Percentiles rank a stretch among this genome's conserved stretches.
Evolutionary conservation across 2,113 vertebrate species (phyloP).

Genomic region (Solea senegalensis): DNA sequence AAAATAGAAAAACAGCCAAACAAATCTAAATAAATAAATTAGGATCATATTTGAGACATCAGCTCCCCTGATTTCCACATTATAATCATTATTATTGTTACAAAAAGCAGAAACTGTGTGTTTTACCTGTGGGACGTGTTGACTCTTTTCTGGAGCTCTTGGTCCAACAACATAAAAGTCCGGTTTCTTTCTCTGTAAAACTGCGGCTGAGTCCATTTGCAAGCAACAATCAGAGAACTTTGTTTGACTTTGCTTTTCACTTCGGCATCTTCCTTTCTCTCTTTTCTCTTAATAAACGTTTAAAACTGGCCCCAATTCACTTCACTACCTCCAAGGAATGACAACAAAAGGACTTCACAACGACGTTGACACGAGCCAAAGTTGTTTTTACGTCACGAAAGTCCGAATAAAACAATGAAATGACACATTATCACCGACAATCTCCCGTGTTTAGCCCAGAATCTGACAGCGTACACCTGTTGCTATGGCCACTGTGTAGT

Average conservation of each 20-base stretch:
- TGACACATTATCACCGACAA: accelerated
- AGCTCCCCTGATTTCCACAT: too few species aligned
- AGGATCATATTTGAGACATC: too few species aligned
- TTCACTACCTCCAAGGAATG: too few species aligned
- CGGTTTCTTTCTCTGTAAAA: conserved; percentile 40
- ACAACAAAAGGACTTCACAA: too few species aligned
- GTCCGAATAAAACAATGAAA: not conserved
- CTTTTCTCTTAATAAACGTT: too few species aligned
- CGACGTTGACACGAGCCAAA: too few species aligned
- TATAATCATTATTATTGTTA: too few species aligned
- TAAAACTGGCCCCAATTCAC: too few species aligned
- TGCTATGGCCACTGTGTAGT: conserved; percentile 53
- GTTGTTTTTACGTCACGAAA: not conserved
- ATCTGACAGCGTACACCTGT: conserved; percentile 22
- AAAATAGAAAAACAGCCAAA: too few species aligned
- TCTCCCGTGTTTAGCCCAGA: not conserved
- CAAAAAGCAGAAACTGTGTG: not conserved
- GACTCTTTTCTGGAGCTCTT: conserved; percentile 7
- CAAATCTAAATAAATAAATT: too few species aligned
- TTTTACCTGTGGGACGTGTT: conserved; percentile 49
- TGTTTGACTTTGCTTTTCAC: not conserved
- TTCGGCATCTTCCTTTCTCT: not conserved
- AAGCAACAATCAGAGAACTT: not conserved
- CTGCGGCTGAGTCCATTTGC: conserved; percentile 59
- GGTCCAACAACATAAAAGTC: conserved; percentile 31